phyloP scores from a whole-genome alignment of 2,113 vertebrate genomes.

The Athene noctua region DNA sequence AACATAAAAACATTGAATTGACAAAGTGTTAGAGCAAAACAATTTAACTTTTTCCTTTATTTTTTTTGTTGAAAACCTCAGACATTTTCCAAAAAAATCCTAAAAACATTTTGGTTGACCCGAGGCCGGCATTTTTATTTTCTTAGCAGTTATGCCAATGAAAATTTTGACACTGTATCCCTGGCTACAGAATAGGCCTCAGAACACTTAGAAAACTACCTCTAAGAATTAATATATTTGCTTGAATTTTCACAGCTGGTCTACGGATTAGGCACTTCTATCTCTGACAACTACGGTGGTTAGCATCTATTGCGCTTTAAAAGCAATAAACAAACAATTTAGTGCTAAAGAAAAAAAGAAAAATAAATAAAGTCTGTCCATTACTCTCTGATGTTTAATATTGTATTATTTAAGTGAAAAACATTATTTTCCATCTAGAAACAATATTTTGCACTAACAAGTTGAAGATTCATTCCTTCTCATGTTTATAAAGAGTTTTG shows the following conservation, averaged over 20 bases:
- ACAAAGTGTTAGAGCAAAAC: background rate
- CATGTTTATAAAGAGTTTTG: background rate
- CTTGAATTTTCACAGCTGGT: background rate
- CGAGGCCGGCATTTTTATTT: background rate
- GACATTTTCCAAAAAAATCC: background rate
- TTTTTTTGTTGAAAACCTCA: background rate
- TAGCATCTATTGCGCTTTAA: background rate
- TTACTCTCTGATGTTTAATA: background rate
- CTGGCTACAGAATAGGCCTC: background rate
- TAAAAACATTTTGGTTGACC: background rate
- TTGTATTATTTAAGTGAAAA: background rate
- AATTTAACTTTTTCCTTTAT: background rate
- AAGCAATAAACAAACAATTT: background rate
- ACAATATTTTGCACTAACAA: background rate
- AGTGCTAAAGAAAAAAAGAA: background rate
- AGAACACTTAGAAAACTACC: background rate
- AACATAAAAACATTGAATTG: background rate
- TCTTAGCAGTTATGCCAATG: background rate
- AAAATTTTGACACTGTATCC: background rate
- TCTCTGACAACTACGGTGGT: background rate
- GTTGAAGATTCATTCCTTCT: background rate
- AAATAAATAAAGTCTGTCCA: background rate
- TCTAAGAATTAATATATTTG: background rate
- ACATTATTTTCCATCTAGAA: background rate
- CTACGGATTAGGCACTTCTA: background rate